phyloP scores from a whole-genome alignment of 2,797 vertebrate species.

The Enteromius trimaculatus region DNA sequence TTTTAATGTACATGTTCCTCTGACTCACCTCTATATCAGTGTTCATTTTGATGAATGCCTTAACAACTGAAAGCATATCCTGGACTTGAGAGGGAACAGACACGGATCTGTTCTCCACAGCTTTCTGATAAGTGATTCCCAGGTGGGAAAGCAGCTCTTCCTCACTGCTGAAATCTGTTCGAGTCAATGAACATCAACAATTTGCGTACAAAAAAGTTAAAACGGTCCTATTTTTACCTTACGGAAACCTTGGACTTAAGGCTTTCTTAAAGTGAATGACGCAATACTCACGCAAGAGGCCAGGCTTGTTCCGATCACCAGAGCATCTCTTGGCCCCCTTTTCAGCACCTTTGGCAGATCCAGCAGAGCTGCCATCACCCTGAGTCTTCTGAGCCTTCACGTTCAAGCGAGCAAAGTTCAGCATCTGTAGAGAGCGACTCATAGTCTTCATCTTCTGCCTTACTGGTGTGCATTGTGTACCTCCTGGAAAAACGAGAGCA shows the following conservation, averaged over 20 bases:
- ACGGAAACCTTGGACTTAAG: neutral
- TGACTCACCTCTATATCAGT: slow-evolving; percentile 79
- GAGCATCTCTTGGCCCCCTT: slow-evolving; percentile 71
- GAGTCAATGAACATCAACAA: neutral
- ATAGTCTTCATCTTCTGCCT: slow-evolving; percentile 97
- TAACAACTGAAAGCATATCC: slow-evolving; percentile 79
- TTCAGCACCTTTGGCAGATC: slow-evolving; percentile 68
- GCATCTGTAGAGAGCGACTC: slow-evolving; percentile 96
- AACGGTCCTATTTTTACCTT: neutral
- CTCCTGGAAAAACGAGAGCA: slow-evolving; percentile 73
- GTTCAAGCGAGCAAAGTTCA: slow-evolving; percentile 92
- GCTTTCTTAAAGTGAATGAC: neutral
- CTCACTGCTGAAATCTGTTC: slow-evolving; percentile 85
- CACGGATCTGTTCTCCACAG: slow-evolving; percentile 70
- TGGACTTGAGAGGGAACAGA: slow-evolving; percentile 72
- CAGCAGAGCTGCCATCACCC: slow-evolving; percentile 74
- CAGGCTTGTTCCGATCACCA: slow-evolving; percentile 74
- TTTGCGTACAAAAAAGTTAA: neutral
- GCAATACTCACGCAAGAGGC: slow-evolving; percentile 73
- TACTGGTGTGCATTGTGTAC: slow-evolving; percentile 89
- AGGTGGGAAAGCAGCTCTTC: slow-evolving; percentile 84
- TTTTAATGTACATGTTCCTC: neutral
- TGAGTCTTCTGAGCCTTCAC: slow-evolving; percentile 91
- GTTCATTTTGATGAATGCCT: slow-evolving; percentile 75
- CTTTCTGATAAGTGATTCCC: slow-evolving; percentile 79